Base-by-base conservation (phyloP, 2,113 vertebrate species). In the Sporophila hypoxantha region DNA sequence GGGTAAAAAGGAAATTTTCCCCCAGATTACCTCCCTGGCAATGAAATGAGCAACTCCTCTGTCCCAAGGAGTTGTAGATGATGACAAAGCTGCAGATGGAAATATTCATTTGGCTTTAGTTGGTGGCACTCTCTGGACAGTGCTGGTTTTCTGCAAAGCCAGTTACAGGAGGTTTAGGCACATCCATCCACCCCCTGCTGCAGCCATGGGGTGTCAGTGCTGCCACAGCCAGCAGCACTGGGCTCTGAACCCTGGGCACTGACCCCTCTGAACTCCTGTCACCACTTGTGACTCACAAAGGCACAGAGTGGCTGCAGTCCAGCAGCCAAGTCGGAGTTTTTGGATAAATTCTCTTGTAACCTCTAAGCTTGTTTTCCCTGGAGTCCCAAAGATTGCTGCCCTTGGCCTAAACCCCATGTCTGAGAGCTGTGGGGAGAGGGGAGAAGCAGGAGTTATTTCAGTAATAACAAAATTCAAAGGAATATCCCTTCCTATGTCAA, bases 171-270 rank as follows among this genome's bases (percentile, higher is more conserved):
- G 27, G 68, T 11, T 27, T 44, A 9, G 29, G 32, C 60, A 30
- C 49, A 26, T 68, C 34, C 66, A 47, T 65, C 62, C 34, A 11
- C 53, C 8, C 14, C 67, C 36, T 46, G 52, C 30, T n/a, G 66
- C 25, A 61, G 69, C 42, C 0, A 0, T 5, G 3, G 44, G n/a
- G 5, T 34, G 32, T 22, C 0, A 1, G 11, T 5, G 59, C 53
- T 37, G 37, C 44, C 41, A 20, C 61, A 14, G 66, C 22, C 75
- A 64, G 62, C 6, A 0, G 22, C 22, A 8, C 22, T 27, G 49
- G 49, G 25, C 49, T 27, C 49, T 27, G 25, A 16, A 16, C 25
- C 49, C 25, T 50, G 49, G 49, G 49, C 49, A 27, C 49, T 7
- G 74, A 36, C 8, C 52, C 47, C 32, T 23, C 25, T 3, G 1